Evolutionary conservation across 2,888 invertebrate species (phyloP), one percentile per base, ranked within the genome.

Genomic region (Campoplex nolae): DNA sequence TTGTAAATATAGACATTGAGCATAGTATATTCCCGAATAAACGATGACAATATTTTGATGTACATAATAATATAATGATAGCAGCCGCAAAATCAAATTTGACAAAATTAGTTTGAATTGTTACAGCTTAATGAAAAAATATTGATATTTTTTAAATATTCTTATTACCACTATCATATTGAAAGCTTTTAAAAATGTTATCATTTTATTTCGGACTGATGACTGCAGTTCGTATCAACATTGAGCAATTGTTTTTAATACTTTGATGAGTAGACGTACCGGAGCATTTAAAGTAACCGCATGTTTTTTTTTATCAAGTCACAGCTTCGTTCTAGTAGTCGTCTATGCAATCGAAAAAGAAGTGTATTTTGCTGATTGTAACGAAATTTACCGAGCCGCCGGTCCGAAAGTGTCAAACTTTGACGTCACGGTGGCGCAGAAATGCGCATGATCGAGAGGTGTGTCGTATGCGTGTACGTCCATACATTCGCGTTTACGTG

Each of bases 401-500:
- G 32, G 28, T 58, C 28, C 58, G 23, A 35, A 78, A 78, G 78
- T 78, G 78, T 78, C 78, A 70, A 56, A 79, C 11, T 71, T 48
- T 38, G 70, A 45, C 79, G 70, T 58, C 45, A 45, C 42, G 48
- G 9, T 23, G 48, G 65, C 35, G 76, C 48, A 45, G 62, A n/a
- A 7, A 62, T 28, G 76, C 76, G 48, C 51, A 73, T 51, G 51
- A 73, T 56, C 38, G 28, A 42, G 74, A 83, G 83, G 83, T 86
- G 86, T 80, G 80, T 83, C 83, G 79, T 70, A 48, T 85, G 81
- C 77, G 77, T 80, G 62, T 56, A 51, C 48, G 28, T 42, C 38
- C 56, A 68, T 38, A 28, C 80, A 28, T 45, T 58, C 67, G 68
- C 45, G 35, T 48, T 74, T 74, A 81, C 75, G 77, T 77, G 74